Conservation (phyloP, 2,888 invertebrate genomes). For the Trypoxylon attenuatum region DNA sequence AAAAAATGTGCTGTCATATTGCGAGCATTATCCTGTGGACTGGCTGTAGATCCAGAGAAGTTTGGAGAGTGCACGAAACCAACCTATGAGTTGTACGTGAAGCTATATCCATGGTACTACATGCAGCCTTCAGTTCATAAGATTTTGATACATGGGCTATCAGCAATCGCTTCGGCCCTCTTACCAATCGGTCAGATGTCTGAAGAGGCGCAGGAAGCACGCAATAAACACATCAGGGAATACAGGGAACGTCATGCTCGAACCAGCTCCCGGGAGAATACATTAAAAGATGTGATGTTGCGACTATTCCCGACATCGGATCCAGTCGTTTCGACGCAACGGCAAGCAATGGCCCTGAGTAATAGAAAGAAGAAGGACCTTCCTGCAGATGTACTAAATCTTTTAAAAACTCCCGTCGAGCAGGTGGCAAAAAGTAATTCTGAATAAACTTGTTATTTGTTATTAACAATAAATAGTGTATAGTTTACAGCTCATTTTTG, state of each 20-base stretch:
- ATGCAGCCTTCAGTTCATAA: conserved; percentile 3
- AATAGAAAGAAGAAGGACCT: background rate
- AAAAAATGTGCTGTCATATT: background rate
- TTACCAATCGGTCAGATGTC: background rate
- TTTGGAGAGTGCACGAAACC: background rate
- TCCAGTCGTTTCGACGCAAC: background rate
- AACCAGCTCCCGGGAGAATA: background rate
- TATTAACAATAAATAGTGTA: no score
- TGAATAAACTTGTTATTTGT: background rate
- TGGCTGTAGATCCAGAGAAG: background rate
- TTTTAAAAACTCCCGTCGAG: background rate
- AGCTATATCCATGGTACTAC: conserved; percentile 2
- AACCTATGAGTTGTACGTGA: background rate
- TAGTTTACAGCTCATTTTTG: no score
- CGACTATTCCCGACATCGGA: background rate
- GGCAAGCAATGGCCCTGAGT: background rate
- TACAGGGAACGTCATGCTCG: background rate
- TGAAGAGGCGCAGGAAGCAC: background rate
- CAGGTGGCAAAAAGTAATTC: background rate
- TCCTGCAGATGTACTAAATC: background rate
- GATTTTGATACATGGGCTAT: background rate
- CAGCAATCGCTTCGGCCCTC: background rate
- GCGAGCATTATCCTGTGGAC: background rate
- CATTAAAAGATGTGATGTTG: background rate
- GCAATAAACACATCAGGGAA: background rate